Evolutionary conservation across 2,888 invertebrate genomes (phyloP).

Genomic region (Rhorus exstirpatorius): DNA sequence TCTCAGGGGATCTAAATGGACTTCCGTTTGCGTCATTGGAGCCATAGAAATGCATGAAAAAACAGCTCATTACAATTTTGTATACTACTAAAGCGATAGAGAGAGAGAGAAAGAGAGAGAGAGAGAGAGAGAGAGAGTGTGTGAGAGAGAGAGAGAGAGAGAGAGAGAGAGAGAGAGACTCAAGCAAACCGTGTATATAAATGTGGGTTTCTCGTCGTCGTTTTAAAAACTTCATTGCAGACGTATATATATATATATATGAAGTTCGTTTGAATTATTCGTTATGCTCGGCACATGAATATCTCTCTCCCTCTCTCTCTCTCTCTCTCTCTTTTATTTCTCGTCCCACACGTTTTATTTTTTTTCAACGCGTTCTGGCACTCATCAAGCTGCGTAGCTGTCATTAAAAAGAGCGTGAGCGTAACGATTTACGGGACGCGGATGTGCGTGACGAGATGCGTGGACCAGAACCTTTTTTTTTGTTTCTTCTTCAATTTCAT

Average conservation of each 20-base stretch:
- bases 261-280: conserved; percentile 42
- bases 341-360: conserved; percentile 57
- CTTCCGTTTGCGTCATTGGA: conserved; percentile 43
- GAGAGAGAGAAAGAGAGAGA: not conserved
- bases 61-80: conserved; percentile 22
- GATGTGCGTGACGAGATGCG: conserved; percentile 55
- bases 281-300: conserved; percentile 37
- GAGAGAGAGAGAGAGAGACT: not conserved
- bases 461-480: conserved; percentile 29
- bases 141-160: not conserved
- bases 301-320: conserved; percentile 8
- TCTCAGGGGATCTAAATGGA: not conserved
- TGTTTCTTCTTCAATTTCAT: no score
- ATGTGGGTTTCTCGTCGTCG: conserved; percentile 9
- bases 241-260: not conserved
- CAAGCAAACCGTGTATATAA: conserved; percentile 8
- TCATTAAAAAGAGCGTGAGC: conserved; percentile 51
- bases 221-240: not conserved
- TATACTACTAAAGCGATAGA: not conserved
- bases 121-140: not conserved
- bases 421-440: conserved; percentile 53
- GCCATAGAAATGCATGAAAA: conserved; percentile 26
- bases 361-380: conserved; percentile 50
- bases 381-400: conserved; percentile 41
- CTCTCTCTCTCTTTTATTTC: conserved; percentile 15